phyloP scores from a whole-genome alignment of 2,797 vertebrate species.

The Chelon labrosus region DNA sequence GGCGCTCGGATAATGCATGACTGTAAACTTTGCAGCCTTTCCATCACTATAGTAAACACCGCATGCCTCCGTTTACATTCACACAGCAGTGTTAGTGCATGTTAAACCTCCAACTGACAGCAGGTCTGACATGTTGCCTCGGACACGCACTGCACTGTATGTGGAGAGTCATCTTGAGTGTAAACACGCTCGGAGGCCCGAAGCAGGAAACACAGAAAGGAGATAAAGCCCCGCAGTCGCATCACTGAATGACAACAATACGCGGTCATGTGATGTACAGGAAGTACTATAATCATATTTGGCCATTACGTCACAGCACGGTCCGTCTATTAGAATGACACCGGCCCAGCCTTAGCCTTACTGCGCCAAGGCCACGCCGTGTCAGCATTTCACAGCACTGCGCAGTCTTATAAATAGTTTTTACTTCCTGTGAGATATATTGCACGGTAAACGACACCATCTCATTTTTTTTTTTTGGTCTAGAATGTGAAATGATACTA shows the following conservation, averaged over 20 bases:
- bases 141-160: background rate
- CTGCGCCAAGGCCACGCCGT: conserved; percentile 52
- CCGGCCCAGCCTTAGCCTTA: conserved; percentile 9
- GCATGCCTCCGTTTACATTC: conserved; percentile 54
- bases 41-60: conserved; percentile 54
- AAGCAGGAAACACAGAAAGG: conserved; percentile 57
- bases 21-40: conserved; percentile 30
- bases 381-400: conserved; percentile 63
- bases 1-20: background rate
- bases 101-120: conserved; percentile 44
- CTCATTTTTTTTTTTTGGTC: background rate
- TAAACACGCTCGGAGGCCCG: conserved; percentile 32
- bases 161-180: conserved; percentile 25
- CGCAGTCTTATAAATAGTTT: conserved; percentile 67
- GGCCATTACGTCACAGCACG: conserved; percentile 38
- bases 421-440: conserved; percentile 55
- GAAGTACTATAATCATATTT: conserved; percentile 66
- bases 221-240: conserved; percentile 63
- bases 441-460: conserved; percentile 36
- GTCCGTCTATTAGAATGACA: conserved; percentile 50
- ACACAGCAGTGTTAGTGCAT: background rate
- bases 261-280: conserved; percentile 50
- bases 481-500: conserved; percentile 21
- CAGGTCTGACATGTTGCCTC: conserved; percentile 6
- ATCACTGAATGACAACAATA: conserved; percentile 35